Evolutionary conservation across 2,797 vertebrate species (phyloP).

Genomic region (Enteromius paludinosus): DNA sequence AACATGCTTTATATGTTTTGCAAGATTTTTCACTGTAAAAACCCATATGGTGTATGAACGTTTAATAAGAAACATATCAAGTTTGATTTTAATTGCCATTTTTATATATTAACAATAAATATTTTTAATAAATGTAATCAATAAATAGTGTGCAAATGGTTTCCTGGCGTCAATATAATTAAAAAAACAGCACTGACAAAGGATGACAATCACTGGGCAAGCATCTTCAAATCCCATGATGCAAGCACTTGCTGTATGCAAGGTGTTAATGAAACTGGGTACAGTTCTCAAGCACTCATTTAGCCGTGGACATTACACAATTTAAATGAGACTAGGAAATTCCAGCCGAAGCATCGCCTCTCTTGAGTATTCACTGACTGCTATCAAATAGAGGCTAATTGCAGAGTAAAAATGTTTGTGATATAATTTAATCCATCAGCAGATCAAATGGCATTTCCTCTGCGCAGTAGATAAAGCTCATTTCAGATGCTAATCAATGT

Average conservation of each 20-base stretch:
- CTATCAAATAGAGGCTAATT: conserved; percentile 11
- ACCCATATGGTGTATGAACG: not conserved
- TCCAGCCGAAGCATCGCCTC: not conserved
- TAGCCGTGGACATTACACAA: not conserved
- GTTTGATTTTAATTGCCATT: not conserved
- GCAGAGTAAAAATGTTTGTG: conserved; percentile 5
- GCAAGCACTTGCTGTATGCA: conserved; percentile 6
- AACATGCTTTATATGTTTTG: not conserved
- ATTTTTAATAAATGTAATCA: too few relatives aligned
- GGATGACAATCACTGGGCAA: not conserved
- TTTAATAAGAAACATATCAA: not conserved
- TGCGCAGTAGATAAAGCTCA: not conserved
- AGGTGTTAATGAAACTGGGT: conserved; percentile 35
- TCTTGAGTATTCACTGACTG: conserved; percentile 31
- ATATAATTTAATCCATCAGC: conserved; percentile 16
- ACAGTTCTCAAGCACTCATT: conserved; percentile 20
- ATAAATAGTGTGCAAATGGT: not conserved
- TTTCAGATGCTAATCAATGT: conserved; percentile 46
- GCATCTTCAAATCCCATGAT: conserved; percentile 4
- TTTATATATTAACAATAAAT: not conserved
- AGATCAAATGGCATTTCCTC: conserved; percentile 22
- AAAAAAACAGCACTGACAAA: not conserved
- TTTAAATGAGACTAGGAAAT: conserved; percentile 32
- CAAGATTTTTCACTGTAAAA: not conserved
- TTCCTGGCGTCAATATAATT: not conserved